Base-by-base conservation (phyloP, 2,797 vertebrate genomes). In the Dromococcyx pavoninus region DNA sequence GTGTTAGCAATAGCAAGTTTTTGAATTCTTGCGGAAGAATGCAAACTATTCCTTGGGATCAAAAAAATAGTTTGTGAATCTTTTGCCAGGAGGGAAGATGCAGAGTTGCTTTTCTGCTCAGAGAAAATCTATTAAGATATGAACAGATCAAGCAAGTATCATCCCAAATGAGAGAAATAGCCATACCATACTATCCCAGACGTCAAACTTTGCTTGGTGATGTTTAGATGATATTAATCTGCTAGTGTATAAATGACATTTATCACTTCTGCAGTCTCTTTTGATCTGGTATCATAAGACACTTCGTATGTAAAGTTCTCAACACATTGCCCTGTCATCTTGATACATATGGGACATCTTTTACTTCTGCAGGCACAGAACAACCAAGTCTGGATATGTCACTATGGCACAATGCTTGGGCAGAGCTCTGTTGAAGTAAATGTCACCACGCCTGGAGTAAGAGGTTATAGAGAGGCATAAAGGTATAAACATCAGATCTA, bases 121-220 rank as follows among this genome's bases (percentile, higher is more conserved):
- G 71, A 92, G 91, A 25, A 90, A 82, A 71, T 44, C 88, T 91
- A 88, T 25, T 86, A 71, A 67, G 64, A 66, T 91, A 86, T 23
- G 33, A 93, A 17, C 25, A 93, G 82, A 93, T 95, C 73, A 96
- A 92, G 73, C 28, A 96, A 96, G 96, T 96, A 96, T 39, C 92
- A 97, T 92, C 85, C 94, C 92, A 95, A 95, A 86, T 79, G 94
- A 96, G 93, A 94, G 92, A 95, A 96, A 70, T 97, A 65, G 89
- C 93, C 89, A 88, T 65, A 53, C 92, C 56, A 7, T 91, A 13
- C 39, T 67, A 43, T 73, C 91, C 89, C 76, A 96, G 86, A 61
- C 83, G 89, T 96, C 86, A 95, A 87, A 82, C 56, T 91, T 91
- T 71, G 77, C 78, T 44, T 0, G 1, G 27, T 69, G 92, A 82